Evolutionary conservation across 1,140 invertebrate species (phyloP).

Genomic region (Zophobas atratus): DNA sequence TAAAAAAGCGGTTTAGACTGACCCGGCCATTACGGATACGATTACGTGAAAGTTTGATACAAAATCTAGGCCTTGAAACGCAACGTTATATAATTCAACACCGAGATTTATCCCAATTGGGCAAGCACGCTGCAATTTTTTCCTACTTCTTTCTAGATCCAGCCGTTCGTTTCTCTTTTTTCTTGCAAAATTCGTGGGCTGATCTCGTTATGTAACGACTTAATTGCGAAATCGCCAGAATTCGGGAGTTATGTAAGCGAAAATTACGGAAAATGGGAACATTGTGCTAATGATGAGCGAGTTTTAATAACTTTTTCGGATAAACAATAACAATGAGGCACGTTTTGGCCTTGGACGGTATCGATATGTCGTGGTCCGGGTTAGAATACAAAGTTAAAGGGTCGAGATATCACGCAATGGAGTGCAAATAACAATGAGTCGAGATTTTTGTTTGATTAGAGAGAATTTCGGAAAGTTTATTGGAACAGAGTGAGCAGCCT

Average conservation of each 20-base stretch:
- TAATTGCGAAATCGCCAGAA: too few species aligned
- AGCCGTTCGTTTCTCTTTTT: neutral
- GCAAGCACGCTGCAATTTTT: slow-evolving; percentile 6
- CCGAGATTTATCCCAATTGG: slow-evolving; percentile 31
- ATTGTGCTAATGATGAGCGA: neutral
- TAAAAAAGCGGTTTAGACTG: neutral
- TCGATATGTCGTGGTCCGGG: neutral
- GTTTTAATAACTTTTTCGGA: neutral
- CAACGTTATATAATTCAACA: slow-evolving; percentile 26
- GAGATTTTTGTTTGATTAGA: too few species aligned
- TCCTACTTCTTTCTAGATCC: too few species aligned
- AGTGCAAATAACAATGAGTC: too few species aligned
- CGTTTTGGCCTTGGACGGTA: neutral
- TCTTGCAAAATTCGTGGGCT: neutral
- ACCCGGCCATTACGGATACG: neutral
- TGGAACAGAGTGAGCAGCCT: too few species aligned
- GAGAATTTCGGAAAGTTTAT: too few species aligned
- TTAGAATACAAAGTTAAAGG: slow-evolving; percentile 6
- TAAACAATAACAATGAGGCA: neutral
- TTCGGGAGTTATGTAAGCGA: too few species aligned
- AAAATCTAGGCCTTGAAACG: slow-evolving; percentile 30
- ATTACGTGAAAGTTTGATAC: slow-evolving; percentile 24
- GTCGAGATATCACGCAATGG: neutral
- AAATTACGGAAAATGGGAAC: neutral
- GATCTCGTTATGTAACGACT: neutral